Evolutionary conservation across 2,888 invertebrate genomes (phyloP).

Genomic region (Caenorhabditis sp.): DNA sequence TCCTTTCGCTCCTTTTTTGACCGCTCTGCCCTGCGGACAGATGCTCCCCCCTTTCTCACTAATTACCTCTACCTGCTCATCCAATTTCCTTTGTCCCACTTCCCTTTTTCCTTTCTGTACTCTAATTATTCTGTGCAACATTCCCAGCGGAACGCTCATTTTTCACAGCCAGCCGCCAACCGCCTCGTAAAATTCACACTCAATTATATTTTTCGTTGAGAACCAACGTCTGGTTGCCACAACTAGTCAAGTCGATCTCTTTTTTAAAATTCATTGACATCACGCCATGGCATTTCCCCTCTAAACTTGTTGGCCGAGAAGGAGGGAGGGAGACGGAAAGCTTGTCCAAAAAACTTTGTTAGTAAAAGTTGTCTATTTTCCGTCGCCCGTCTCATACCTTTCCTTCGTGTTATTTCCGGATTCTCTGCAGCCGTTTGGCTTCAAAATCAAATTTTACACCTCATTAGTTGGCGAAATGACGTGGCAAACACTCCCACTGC

Average conservation of each 20-base stretch:
- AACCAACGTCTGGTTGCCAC: no score
- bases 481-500: no score
- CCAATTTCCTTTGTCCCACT: background rate
- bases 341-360: background rate
- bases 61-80: conserved; percentile 28
- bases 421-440: background rate
- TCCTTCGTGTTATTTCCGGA: background rate
- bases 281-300: conserved; percentile 31
- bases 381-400: no score
- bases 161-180: conserved; percentile 19
- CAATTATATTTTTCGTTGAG: no score
- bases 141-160: conserved; percentile 15
- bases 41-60: conserved; percentile 40
- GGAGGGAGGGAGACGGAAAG: no score
- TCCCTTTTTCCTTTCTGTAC: background rate
- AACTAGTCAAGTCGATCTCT: no score
- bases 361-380: background rate
- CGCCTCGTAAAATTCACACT: no score
- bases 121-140: no score
- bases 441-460: background rate
- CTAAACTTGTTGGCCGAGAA: background rate
- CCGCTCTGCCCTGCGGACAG: conserved; percentile 18
- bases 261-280: conserved; percentile 45
- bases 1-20: background rate
- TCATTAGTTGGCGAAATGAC: no score